Base-by-base conservation (phyloP, 2,888 invertebrate species). In the Hirtodrosophila histrioides region DNA sequence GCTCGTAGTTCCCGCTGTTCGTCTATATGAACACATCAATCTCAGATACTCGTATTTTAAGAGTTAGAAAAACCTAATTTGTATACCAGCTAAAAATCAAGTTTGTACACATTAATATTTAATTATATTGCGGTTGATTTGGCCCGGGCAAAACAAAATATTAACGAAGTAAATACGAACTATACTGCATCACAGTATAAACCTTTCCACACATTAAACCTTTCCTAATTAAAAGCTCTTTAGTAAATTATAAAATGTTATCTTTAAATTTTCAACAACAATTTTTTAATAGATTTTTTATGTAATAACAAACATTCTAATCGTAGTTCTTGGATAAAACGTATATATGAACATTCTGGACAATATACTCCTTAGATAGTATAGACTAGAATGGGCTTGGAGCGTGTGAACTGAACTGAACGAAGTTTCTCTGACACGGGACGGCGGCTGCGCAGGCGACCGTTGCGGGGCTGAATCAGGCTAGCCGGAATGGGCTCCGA, bases 371-470 rank as follows among this genome's bases (percentile, higher is more conserved):
- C 44, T 53, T 71, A 79, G 56, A 89, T 81, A 64, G 85, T 77
- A 29, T 89, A 90, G 56, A 88, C 78, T 58, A 89, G 68, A 45
- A 85, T 65, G 1, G 89, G 89, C 29, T 76, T 69, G 11, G 89
- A 81, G 39, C 86, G 85, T 17, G 86, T 74, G 45, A 89, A 68
- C 49, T 89, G 85, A 0, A 75, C 76, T 3, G 68, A 60, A 29
- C 85, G 88, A 8, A 80, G 57, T 7, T 80, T 79, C 60, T 75
- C 76, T 4, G 77, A 4, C 4, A 71, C 61, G 4, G 82, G 82
- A 10, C 84, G 77, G 23, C 76, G 81, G 40, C 36, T 62, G 65
- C 78, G 77, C 0, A 73, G 69, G 29, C 87, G 86, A 27, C 64
- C 69, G 29, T 73, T 84, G 29, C 82, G 78, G 10, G 70, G 70